Conservation (phyloP, 2,113 vertebrate genomes). For the Coryphaenoides rupestris region DNA sequence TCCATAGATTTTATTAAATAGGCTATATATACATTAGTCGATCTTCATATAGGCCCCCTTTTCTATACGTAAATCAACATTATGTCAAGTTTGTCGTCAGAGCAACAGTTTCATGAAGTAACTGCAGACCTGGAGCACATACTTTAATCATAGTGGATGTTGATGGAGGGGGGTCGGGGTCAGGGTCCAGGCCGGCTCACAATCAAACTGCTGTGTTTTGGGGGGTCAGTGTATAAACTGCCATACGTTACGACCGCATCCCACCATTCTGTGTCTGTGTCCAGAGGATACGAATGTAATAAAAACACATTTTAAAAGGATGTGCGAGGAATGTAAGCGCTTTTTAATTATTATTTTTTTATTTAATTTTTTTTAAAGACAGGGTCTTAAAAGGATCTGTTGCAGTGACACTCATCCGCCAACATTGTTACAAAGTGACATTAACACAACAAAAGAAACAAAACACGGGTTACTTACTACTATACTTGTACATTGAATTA, state of each 20-base stretch:
- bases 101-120: no score
- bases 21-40: conserved; percentile 1
- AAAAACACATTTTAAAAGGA: background rate
- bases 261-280: no score
- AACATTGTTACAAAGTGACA: conserved; percentile 29
- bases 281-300: background rate
- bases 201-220: background rate
- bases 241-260: no score
- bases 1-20: background rate
- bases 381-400: conserved; percentile 15
- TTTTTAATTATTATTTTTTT: conserved; percentile 4
- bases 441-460: conserved; percentile 31
- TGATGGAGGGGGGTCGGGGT: no score
- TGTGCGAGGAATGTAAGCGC: conserved; percentile 11
- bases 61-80: no score
- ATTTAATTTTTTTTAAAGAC: background rate
- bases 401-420: conserved; percentile 7
- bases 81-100: no score
- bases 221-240: background rate
- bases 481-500: conserved; percentile 51
- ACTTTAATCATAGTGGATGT: no score
- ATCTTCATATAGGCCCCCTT: no score
- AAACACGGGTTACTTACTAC: conserved; percentile 43
- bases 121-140: no score
- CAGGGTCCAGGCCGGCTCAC: no score